These are phyloP conservation scores for Crotalus viridis DNA, from an alignment of 2,113 vertebrate genomes.

Conservation along the genomic window DNA sequence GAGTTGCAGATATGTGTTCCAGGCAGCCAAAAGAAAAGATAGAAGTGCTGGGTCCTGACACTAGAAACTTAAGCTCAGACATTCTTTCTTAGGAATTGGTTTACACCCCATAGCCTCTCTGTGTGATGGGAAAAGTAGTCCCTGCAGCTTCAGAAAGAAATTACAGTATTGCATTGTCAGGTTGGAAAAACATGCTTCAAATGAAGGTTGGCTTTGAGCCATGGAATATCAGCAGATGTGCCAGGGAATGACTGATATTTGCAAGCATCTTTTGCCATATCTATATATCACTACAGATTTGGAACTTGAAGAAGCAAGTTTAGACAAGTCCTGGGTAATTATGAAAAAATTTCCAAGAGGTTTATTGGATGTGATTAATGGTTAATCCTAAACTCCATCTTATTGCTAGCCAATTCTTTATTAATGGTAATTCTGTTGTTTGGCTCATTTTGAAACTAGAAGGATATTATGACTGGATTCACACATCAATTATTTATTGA, in stretches of 20 bases:
- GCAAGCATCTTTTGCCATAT: conserved; percentile 46
- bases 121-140: conserved; percentile 37
- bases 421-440: background rate
- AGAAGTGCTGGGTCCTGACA: background rate
- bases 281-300: conserved; percentile 30
- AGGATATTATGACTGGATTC: background rate
- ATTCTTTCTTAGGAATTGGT: background rate
- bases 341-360: conserved; percentile 27
- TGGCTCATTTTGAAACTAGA: background rate
- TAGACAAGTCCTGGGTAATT: conserved; percentile 54
- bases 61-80: background rate
- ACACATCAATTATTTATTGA: background rate
- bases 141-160: background rate
- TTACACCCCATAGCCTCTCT: background rate
- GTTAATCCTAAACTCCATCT: conserved; percentile 13
- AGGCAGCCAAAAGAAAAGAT: background rate
- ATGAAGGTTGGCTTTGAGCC: conserved; percentile 43
- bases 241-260: conserved; percentile 63
- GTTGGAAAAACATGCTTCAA: conserved; percentile 54
- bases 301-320: conserved; percentile 56
- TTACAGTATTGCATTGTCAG: background rate
- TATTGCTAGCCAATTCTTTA: background rate
- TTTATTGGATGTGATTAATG: conserved; percentile 34
- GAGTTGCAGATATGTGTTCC: background rate
- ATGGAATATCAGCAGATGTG: conserved; percentile 56